Percentiles rank a stretch among this genome's conserved stretches.
Conservation (phyloP, 2,113 vertebrate species). For the Macaca nemestrina region DNA sequence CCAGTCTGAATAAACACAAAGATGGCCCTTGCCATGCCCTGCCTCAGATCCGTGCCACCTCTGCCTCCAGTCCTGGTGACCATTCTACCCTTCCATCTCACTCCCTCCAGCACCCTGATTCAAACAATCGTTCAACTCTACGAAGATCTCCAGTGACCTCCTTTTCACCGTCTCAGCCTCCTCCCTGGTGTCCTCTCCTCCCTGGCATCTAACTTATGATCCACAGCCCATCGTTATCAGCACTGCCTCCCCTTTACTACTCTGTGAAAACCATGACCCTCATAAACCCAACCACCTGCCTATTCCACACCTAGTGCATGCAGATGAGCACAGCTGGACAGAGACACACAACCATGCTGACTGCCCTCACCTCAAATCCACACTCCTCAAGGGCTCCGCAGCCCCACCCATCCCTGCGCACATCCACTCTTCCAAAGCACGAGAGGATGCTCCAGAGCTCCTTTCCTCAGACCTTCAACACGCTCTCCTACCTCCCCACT, state of each 20-base stretch:
- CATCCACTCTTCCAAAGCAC: not conserved
- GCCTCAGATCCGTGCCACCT: not conserved
- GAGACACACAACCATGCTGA: accelerated
- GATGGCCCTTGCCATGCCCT: accelerated
- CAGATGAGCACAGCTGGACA: not conserved
- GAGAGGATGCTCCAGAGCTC: not conserved
- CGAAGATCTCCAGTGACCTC: too few relatives aligned
- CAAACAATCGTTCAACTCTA: not conserved
- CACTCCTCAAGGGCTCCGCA: not conserved
- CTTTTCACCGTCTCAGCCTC: not conserved
- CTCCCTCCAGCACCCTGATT: not conserved
- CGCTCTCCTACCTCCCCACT: not conserved
- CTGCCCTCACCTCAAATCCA: not conserved
- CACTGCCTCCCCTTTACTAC: not conserved
- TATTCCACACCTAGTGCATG: too few relatives aligned
- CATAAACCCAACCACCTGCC: not conserved
- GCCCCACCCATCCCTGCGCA: accelerated
- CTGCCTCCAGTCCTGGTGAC: not conserved
- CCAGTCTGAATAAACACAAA: not conserved
- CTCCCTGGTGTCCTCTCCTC: not conserved
- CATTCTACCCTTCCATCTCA: not conserved
- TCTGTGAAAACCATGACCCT: not conserved
- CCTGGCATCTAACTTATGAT: too few relatives aligned
- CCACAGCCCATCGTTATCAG: not conserved
- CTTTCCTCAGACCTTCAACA: not conserved